phyloP scores from a whole-genome alignment of 2,888 invertebrate genomes.

The Tethea ocularis region DNA sequence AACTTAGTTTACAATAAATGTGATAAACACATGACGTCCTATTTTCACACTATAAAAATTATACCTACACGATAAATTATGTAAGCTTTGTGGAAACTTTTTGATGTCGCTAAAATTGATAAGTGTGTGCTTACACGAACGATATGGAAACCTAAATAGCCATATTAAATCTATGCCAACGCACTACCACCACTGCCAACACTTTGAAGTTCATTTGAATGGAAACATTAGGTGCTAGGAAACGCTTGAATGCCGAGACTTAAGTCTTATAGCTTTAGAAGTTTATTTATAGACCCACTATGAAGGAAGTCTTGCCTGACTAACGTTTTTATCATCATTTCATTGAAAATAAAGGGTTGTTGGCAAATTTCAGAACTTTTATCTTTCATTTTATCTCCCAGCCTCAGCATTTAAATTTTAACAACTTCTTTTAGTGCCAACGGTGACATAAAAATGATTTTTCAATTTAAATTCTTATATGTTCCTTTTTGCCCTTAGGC shows the following conservation, averaged over 20 bases:
- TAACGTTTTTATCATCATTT: background rate
- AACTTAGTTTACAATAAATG: too few species aligned
- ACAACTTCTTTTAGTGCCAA: too few species aligned
- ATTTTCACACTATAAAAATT: too few species aligned
- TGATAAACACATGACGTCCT: too few species aligned
- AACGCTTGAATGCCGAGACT: background rate
- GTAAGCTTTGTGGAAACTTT: too few species aligned
- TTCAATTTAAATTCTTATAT: conserved; percentile 7
- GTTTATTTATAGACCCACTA: conserved; percentile 1
- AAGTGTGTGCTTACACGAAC: background rate
- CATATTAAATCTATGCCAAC: conserved; percentile 12
- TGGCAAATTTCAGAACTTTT: background rate
- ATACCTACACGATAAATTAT: too few species aligned
- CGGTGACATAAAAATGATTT: too few species aligned
- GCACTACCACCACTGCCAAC: background rate
- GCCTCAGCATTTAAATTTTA: too few species aligned
- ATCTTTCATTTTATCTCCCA: background rate
- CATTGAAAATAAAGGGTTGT: background rate
- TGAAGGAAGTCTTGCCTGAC: background rate
- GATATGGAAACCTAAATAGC: conserved; percentile 8
- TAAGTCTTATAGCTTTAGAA: background rate
- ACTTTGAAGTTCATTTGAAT: conserved; percentile 30
- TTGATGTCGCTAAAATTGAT: too few species aligned
- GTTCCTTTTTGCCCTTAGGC: conserved; percentile 68
- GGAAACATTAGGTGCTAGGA: conserved; percentile 16